These are phyloP conservation scores for Mesorhabditis spiculigera DNA, from an alignment of 2,888 invertebrate species.

Conservation along the genomic window DNA sequence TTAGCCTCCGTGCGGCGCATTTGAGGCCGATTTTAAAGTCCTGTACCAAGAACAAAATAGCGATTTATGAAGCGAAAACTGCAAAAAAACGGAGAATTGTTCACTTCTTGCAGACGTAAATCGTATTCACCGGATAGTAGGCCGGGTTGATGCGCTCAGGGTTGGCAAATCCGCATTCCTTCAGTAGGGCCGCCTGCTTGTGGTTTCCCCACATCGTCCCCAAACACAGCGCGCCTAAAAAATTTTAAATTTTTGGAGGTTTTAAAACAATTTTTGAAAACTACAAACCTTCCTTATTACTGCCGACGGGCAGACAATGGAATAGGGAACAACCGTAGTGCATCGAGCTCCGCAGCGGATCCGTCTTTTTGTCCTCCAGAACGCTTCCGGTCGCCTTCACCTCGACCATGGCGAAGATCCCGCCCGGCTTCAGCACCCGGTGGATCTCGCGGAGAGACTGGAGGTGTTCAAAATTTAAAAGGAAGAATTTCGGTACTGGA, in stretches of 20 bases:
- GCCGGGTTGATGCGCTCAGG: constrained; percentile 24
- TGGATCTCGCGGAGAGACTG: constrained; percentile 41
- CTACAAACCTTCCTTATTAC: constrained; percentile 23
- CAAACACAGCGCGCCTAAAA: constrained; percentile 33
- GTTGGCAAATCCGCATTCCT: constrained; percentile 33
- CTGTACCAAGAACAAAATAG: too few species aligned
- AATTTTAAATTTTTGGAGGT: too few species aligned
- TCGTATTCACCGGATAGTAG: constrained; percentile 28
- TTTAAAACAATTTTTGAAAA: too few species aligned
- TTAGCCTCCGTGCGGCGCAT: too few species aligned
- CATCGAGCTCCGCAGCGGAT: constrained; percentile 13
- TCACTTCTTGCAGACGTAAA: constrained; percentile 23
- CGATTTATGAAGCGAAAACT: too few species aligned
- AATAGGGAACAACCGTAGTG: constrained; percentile 35
- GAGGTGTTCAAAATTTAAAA: constrained; percentile 6
- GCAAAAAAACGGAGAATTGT: too few species aligned
- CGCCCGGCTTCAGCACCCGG: constrained; percentile 44
- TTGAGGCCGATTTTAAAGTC: too few species aligned
- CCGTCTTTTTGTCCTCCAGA: background rate
- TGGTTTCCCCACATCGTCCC: constrained; percentile 44
- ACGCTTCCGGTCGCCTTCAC: constrained; percentile 30
- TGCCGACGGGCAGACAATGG: constrained; percentile 45
- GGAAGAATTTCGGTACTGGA: background rate
- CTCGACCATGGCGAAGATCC: constrained; percentile 46
- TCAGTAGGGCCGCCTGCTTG: constrained; percentile 29